phyloP scores from a whole-genome alignment of 2,113 vertebrate species.

The Lipophrys pholis region DNA sequence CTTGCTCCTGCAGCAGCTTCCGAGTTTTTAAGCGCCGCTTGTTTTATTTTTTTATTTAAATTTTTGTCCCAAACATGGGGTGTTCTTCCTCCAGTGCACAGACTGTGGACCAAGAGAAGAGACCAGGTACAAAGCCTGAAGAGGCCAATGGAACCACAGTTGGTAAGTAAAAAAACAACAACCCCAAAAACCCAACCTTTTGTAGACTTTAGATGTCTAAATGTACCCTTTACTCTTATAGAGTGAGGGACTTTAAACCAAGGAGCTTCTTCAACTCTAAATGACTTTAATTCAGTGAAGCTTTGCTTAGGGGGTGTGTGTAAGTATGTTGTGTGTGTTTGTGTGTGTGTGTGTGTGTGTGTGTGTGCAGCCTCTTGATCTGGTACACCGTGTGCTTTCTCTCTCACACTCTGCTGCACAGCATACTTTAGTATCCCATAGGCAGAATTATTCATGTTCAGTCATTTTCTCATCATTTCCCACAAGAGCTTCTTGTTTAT shows the following conservation, averaged over 20 bases:
- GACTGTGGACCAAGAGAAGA: conserved; percentile 81
- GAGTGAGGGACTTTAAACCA: not conserved
- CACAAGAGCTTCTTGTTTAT: not conserved
- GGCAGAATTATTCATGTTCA: conserved; percentile 7
- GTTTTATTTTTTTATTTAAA: not conserved
- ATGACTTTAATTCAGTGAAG: conserved; percentile 10
- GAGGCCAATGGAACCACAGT: conserved; percentile 75
- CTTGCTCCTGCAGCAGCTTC: not conserved
- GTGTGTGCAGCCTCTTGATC: conserved; percentile 12
- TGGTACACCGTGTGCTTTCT: conserved; percentile 71
- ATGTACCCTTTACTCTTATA: not conserved
- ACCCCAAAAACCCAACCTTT: no score
- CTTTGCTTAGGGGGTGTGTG: conserved; percentile 27
- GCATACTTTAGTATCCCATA: not conserved
- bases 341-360: no score
- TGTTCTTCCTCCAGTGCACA: conserved; percentile 85
- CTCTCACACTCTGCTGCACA: conserved; percentile 16
- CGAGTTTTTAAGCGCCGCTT: not conserved
- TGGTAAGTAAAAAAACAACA: conserved; percentile 67
- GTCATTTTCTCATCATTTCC: conserved; percentile 2
- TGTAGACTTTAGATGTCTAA: not conserved
- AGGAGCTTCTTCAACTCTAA: not conserved
- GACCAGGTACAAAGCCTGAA: conserved; percentile 81
- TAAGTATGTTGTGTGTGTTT: no score
- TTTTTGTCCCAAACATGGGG: conserved; percentile 73